phyloP scores from a whole-genome alignment of 2,797 vertebrate species.

The Gobio occitaniae region DNA sequence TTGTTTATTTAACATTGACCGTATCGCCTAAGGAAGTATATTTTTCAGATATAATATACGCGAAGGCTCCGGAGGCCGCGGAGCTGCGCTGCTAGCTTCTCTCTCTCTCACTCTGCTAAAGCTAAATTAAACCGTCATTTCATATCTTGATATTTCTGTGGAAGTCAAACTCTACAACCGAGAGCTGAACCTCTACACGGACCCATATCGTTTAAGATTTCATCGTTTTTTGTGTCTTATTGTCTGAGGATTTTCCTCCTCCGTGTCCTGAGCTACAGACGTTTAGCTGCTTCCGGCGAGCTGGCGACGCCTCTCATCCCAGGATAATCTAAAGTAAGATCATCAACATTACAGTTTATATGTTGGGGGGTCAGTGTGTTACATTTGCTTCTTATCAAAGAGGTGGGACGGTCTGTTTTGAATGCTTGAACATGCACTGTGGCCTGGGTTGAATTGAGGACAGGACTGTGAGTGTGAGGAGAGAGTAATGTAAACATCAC shows the following conservation, averaged over 20 bases:
- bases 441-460: constrained; percentile 13
- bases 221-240: background rate
- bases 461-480: background rate
- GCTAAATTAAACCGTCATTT: background rate
- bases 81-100: constrained; percentile 21
- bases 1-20: background rate
- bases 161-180: background rate
- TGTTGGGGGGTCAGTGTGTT: background rate
- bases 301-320: constrained; percentile 51
- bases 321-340: constrained; percentile 50
- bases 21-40: background rate
- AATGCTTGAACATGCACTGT: background rate
- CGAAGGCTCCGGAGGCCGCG: constrained; percentile 27
- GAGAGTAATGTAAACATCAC: constrained; percentile 11
- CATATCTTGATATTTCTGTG: background rate
- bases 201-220: background rate
- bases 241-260: constrained; percentile 5
- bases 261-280: background rate
- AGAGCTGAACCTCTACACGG: background rate
- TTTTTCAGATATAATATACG: background rate
- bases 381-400: background rate
- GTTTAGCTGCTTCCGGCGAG: constrained; percentile 33
- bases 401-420: background rate
- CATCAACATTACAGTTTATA: background rate
- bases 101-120: background rate